These are phyloP conservation scores for Xylocopa sonorina DNA, from an alignment of 1,140 invertebrate genomes.

Conservation along the genomic window DNA sequence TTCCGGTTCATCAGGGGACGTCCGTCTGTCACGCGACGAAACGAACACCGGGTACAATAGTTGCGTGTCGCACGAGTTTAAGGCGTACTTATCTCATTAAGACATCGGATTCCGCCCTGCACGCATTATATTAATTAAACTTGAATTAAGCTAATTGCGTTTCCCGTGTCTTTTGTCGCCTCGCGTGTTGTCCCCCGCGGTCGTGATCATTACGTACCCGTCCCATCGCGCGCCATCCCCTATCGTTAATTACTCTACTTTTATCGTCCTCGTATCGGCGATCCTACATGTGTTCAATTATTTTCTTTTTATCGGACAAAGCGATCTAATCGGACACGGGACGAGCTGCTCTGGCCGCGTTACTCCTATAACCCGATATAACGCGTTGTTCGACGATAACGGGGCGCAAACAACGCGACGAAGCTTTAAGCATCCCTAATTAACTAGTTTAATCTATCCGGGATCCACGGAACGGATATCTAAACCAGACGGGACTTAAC, in stretches of 20 bases:
- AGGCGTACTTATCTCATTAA: slow-evolving; percentile 68
- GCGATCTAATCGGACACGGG: slow-evolving; percentile 1
- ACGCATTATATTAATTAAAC: slow-evolving; percentile 74
- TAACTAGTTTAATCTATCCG: background rate
- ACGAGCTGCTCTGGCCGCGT: background rate
- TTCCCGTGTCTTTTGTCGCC: slow-evolving; percentile 27
- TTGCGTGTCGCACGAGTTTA: slow-evolving; percentile 64
- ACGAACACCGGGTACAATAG: background rate
- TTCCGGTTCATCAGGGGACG: slow-evolving; percentile 62
- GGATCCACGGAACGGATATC: background rate
- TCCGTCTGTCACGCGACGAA: slow-evolving; percentile 68
- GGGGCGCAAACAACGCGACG: background rate
- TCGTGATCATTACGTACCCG: slow-evolving; percentile 42
- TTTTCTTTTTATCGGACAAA: slow-evolving; percentile 13
- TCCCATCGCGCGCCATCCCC: background rate
- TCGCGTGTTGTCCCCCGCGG: slow-evolving; percentile 45
- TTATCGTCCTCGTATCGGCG: slow-evolving; percentile 43
- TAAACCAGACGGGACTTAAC: slow-evolving; percentile 1
- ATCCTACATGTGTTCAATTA: slow-evolving; percentile 11
- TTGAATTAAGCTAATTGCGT: slow-evolving; percentile 69
- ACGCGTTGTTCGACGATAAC: background rate
- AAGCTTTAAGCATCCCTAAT: slow-evolving; percentile 11
- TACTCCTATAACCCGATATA: background rate
- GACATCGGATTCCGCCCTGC: slow-evolving; percentile 52
- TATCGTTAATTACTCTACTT: slow-evolving; percentile 56